Conservation (phyloP, 2,888 invertebrate species). For the Poecilus cupreus region DNA sequence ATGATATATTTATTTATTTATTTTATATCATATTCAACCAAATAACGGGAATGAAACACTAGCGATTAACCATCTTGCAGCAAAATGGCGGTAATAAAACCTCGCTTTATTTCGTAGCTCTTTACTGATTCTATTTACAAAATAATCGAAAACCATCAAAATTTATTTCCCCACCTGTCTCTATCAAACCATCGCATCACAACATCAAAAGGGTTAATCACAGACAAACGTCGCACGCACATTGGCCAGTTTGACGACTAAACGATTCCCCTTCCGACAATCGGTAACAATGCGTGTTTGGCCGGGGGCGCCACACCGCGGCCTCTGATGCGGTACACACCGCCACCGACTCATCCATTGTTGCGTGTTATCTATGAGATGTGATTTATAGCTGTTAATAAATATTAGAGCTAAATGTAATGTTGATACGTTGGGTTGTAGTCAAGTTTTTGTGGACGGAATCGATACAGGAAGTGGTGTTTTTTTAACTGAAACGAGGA, state of each 20-base stretch:
- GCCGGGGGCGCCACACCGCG: background rate
- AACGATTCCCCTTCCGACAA: slow-evolving; percentile 18
- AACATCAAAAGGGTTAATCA: slow-evolving; percentile 34
- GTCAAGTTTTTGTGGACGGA: background rate
- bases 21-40: too few relatives aligned
- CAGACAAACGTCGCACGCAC: background rate
- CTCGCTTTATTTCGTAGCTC: too few relatives aligned
- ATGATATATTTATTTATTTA: too few relatives aligned
- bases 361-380: slow-evolving; percentile 19
- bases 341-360: slow-evolving; percentile 2
- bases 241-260: slow-evolving; percentile 14
- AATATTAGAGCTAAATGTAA: slow-evolving; percentile 28
- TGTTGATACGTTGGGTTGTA: slow-evolving; percentile 6
- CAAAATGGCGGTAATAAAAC: too few relatives aligned
- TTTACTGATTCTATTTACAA: too few relatives aligned
- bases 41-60: too few relatives aligned
- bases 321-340: background rate
- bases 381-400: slow-evolving; percentile 40
- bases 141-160: slow-evolving; percentile 27
- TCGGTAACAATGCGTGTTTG: slow-evolving; percentile 39
- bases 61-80: too few relatives aligned
- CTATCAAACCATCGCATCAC: background rate
- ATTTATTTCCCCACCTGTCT: slow-evolving; percentile 32
- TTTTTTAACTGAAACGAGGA: slow-evolving; percentile 11
- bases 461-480: slow-evolving; percentile 33